These are phyloP conservation scores for Pseudococcus jackbeardsleyi DNA, from an alignment of 2,888 invertebrate species.

Conservation along the genomic window DNA sequence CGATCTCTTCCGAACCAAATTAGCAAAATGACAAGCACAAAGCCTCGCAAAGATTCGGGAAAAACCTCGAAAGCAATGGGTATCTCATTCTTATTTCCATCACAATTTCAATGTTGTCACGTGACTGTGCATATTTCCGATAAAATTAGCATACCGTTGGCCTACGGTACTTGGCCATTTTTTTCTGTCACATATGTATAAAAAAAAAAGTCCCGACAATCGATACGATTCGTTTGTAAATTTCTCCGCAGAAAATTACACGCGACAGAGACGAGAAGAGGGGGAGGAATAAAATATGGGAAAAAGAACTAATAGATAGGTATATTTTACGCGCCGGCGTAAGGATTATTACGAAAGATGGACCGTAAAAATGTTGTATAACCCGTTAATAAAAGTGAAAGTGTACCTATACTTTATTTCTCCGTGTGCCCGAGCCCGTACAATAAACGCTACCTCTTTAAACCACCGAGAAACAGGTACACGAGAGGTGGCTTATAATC, in stretches of 20 bases:
- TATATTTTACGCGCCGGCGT: slow-evolving; percentile 41
- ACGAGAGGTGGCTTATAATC: neutral
- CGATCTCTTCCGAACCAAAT: no score
- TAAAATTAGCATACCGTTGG: no score
- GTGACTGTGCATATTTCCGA: neutral
- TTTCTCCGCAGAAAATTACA: neutral
- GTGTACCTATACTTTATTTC: slow-evolving; percentile 21
- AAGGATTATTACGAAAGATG: slow-evolving; percentile 63
- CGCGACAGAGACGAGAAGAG: neutral
- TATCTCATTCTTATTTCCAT: neutral
- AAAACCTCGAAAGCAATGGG: neutral
- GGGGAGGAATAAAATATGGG: neutral
- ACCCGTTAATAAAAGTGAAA: slow-evolving; percentile 62
- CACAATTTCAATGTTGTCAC: neutral
- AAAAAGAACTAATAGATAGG: neutral
- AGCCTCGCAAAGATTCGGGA: neutral
- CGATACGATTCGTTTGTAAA: neutral
- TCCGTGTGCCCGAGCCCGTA: neutral
- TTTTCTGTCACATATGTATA: no score
- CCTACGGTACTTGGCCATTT: neutral
- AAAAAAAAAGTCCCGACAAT: no score
- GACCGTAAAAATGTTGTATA: slow-evolving; percentile 63
- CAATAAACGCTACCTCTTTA: neutral
- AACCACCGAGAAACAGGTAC: neutral
- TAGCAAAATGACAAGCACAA: no score